Base-by-base conservation (phyloP, 2,113 vertebrate genomes). In the Notothenia coriiceps region DNA sequence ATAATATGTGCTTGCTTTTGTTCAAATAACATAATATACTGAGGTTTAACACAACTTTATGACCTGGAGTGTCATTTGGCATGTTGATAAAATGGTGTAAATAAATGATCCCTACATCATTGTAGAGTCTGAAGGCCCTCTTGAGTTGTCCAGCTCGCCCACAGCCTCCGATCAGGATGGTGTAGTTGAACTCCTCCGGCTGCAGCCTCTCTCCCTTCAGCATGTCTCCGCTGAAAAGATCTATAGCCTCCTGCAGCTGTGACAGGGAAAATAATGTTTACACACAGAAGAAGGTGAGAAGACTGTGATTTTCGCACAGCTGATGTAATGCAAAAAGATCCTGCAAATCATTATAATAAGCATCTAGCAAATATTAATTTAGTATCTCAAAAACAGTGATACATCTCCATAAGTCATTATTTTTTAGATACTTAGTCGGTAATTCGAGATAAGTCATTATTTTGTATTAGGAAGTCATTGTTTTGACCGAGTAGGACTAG, bases 51-150 rank as follows among this genome's bases (percentile, higher is more conserved):
- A 5, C 12, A 5, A 40, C 11, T 13, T 52, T 40, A n/a, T 4
- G 29, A 68, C 57, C 40, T n/a, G 10, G 22, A 47, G 18, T n/a
- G 20, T 25, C 0, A 25, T 74, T 10, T 62, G 6, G 49, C 15
- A 13, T 35, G 25, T 13, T 35, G 9, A 55, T 47, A 6, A 9
- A 6, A 17, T 25, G 17, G 51, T 49, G 10, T 9, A 14, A 50
- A 57, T 35, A 44, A 50, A 71, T 59, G 0, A 2, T 13, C 2
- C 77, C 1, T 93, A 99, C 98, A 0, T 98, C 96, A 1, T 96
- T 98, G 85, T 98, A 99, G 56, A 99, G 96, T 78, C 52, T 91
- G 92, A 99, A 98, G 13, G 98, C 97, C 87, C 96, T 97, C 74
- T 96, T 98, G 74, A 97, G 77, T 0, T 97, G 96, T 78, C 98